Base-by-base conservation (phyloP, 2,797 vertebrate genomes). In the Sebastes nivosus region DNA sequence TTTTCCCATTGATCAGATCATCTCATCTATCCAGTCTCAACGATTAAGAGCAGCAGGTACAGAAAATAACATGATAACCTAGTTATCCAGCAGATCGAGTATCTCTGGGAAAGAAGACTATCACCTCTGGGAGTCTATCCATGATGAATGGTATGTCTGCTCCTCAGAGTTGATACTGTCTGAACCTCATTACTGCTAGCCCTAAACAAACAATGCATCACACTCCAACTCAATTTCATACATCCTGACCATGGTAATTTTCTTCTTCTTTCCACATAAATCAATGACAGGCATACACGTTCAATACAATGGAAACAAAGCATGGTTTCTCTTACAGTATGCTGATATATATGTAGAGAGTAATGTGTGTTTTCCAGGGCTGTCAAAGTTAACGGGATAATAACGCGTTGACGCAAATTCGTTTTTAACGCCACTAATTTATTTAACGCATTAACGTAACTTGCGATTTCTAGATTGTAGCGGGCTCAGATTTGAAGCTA, bases 181-280 rank as follows among this genome's bases (percentile, higher is more conserved):
- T 93, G 87, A 93, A 93, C 86, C 88, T 94, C 88, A 94, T 94
- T 94, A 93, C 88, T 85, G 88, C 74, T 79, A 13, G 85, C 83
- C 87, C 93, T 87, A 90, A 91, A 91, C 91, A 95, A 93, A 93
- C 91, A 94, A 94, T 94, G 87, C 88, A 93, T 95, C 92, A 94
- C 85, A 93, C 85, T 90, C 84, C 90, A 86, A 92, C 91, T 94
- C 92, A 90, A 93, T 94, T 94, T 94, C 93, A 93, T 94, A 93
- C 90, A 93, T 91, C 90, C 89, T 93, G 91, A 90, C 89, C 91
- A 86, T 89, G 88, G 82, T 90, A 84, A 93, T 93, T 93, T 87
- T 91, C 72, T 87, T 67, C 73, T 85, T 88, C 88, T 92, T 91
- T 90, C 75, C 77, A 89, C 86, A 93, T 92, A 87, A 92, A 94